A percentile compares a stretch with the other conserved stretches of the same genome.
Evolutionary conservation across 2,888 invertebrate genomes (phyloP).

Genomic region (Scelioninae gen. 2): DNA sequence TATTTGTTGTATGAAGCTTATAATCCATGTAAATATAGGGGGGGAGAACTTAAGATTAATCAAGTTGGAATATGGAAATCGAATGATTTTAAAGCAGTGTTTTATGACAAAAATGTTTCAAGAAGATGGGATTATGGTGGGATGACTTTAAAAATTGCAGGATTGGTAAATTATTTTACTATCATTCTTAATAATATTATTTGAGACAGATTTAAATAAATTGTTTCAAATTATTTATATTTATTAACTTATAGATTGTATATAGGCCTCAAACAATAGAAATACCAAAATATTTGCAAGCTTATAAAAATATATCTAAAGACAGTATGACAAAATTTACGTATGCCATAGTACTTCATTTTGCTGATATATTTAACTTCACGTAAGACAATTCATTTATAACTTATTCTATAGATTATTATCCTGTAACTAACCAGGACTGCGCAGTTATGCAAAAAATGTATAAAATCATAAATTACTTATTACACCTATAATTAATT

Average conservation of each 20-base stretch:
- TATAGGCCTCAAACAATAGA: slow-evolving; percentile 26
- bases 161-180: slow-evolving; percentile 48
- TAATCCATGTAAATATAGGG: slow-evolving; percentile 63
- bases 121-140: slow-evolving; percentile 56
- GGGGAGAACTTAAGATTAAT: slow-evolving; percentile 61
- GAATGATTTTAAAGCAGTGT: slow-evolving; percentile 15
- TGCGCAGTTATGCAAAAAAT: too few relatives aligned
- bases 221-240: not conserved
- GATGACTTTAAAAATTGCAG: slow-evolving; percentile 59
- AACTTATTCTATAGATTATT: not conserved
- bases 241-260: slow-evolving; percentile 15
- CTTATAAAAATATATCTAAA: slow-evolving; percentile 40
- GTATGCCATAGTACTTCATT: slow-evolving; percentile 53
- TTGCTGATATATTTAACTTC: slow-evolving; percentile 62
- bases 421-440: too few relatives aligned
- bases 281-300: slow-evolving; percentile 29
- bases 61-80: slow-evolving; percentile 62
- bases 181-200: not conserved
- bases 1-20: slow-evolving; percentile 64
- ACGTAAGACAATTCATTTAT: slow-evolving; percentile 52
- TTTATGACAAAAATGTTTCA: slow-evolving; percentile 43
- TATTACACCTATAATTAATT: too few relatives aligned
- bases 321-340: slow-evolving; percentile 52
- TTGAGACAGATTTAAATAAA: not conserved
- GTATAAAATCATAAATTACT: too few relatives aligned